Percentiles rank a stretch among this genome's conserved stretches.
These are phyloP conservation scores for Premnoplex brunnescens DNA, from an alignment of 2,797 vertebrate genomes.

Conservation along the genomic window DNA sequence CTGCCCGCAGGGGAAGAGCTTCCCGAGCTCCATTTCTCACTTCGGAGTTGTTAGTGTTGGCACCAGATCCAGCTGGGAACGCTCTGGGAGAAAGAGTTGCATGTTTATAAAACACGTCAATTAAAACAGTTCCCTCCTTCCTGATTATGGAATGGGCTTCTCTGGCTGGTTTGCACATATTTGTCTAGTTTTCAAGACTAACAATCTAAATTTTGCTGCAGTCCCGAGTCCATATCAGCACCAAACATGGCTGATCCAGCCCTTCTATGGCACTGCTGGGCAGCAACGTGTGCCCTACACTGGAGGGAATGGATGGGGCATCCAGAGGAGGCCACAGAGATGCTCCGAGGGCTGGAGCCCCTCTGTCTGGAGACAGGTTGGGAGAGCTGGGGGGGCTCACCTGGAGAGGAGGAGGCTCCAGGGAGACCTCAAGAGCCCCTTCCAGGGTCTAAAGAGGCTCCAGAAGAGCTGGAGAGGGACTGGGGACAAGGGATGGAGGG, in stretches of 20 bases:
- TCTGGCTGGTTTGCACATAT: not conserved
- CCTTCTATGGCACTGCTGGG: accelerated
- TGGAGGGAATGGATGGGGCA: not conserved
- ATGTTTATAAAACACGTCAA: not conserved
- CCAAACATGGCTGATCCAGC: accelerated
- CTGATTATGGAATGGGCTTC: not conserved
- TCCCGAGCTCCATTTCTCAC: accelerated
- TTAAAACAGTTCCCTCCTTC: not conserved
- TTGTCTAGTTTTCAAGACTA: not conserved
- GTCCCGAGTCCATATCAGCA: accelerated
- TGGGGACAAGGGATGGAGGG: not conserved
- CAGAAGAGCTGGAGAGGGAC: not conserved
- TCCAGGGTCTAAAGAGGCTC: not conserved
- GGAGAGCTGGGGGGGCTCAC: not conserved
- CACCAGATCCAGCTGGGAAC: accelerated
- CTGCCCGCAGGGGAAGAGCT: not conserved
- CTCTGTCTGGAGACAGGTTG: too few relatives aligned
- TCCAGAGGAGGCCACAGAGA: not conserved
- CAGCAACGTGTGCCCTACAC: accelerated
- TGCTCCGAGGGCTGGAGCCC: not conserved
- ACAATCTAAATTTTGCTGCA: not conserved
- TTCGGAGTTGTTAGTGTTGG: not conserved
- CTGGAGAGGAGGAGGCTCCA: too few relatives aligned
- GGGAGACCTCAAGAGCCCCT: too few relatives aligned
- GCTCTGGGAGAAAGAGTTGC: accelerated